These are phyloP conservation scores for Perizoma affinitatum DNA, from an alignment of 2,888 invertebrate species.

Conservation along the genomic window DNA sequence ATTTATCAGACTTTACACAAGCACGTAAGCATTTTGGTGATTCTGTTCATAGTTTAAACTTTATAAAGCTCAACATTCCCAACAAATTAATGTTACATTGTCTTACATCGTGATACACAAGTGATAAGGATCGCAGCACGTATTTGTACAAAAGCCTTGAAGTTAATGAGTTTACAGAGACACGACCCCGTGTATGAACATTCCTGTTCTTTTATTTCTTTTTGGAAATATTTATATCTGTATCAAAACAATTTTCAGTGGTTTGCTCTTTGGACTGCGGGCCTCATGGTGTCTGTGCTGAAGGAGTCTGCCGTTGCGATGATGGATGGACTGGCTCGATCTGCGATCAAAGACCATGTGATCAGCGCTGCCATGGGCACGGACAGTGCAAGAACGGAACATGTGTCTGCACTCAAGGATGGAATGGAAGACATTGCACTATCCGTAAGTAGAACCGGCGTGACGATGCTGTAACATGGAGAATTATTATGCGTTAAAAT, in stretches of 20 bases:
- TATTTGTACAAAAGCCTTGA: conserved; percentile 22
- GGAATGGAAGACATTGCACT: conserved; percentile 99
- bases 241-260: conserved; percentile 79
- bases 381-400: conserved; percentile 99
- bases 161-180: conserved; percentile 20
- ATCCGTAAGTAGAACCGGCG: conserved; percentile 88
- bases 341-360: conserved; percentile 96
- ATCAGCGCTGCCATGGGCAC: conserved; percentile 95
- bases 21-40: not conserved
- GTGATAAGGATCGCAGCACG: conserved; percentile 28
- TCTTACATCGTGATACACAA: conserved; percentile 27
- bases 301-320: conserved; percentile 95
- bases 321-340: conserved; percentile 96
- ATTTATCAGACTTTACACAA: too few relatives aligned
- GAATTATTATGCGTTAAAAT: not conserved
- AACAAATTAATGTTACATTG: conserved; percentile 31
- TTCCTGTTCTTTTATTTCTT: conserved; percentile 1
- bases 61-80: conserved; percentile 19
- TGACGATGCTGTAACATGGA: not conserved
- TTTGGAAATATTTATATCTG: not conserved
- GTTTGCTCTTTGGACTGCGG: conserved; percentile 97
- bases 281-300: conserved; percentile 96
- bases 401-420: conserved; percentile 98
- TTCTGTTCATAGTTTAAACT: conserved; percentile 2
- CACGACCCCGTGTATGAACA: conserved; percentile 4